phyloP scores from a whole-genome alignment of 2,797 vertebrate genomes.

The Eupleurogrammus muticus region DNA sequence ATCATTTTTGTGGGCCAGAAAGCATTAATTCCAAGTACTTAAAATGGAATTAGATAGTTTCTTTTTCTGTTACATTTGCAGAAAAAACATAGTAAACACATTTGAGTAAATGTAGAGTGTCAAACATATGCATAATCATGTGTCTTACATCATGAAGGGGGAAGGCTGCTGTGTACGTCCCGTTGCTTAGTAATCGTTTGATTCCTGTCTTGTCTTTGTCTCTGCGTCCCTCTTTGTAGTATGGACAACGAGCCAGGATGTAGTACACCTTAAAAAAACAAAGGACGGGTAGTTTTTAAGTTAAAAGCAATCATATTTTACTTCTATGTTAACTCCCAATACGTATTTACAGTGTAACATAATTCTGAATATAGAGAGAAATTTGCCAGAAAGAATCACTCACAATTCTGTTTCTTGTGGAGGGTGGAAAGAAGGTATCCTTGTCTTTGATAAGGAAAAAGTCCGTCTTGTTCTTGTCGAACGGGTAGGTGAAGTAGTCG shows the following conservation, averaged over 20 bases:
- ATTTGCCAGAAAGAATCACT: conserved; percentile 51
- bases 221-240: conserved; percentile 87
- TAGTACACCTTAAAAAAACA: conserved; percentile 89
- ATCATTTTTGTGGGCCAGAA: neutral
- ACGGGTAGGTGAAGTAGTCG: conserved; percentile 92
- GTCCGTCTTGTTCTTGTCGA: conserved; percentile 91
- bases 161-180: conserved; percentile 91
- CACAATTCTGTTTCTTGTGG: conserved; percentile 96
- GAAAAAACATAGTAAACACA: neutral
- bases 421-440: conserved; percentile 90
- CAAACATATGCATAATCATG: neutral
- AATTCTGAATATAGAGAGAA: neutral
- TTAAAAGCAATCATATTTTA: neutral
- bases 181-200: conserved; percentile 92
- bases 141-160: conserved; percentile 95
- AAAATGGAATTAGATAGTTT: conserved; percentile 11
- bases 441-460: conserved; percentile 92
- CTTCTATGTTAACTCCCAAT: neutral
- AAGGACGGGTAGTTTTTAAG: no score
- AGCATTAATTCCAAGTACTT: neutral
- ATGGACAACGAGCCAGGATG: conserved; percentile 92
- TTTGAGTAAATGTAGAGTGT: neutral
- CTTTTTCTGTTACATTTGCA: neutral
- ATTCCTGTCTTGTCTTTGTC: conserved; percentile 94
- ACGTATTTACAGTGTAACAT: neutral